Evolutionary conservation across 2,113 vertebrate species (phyloP).

Genomic region (Onychostoma macrolepis): DNA sequence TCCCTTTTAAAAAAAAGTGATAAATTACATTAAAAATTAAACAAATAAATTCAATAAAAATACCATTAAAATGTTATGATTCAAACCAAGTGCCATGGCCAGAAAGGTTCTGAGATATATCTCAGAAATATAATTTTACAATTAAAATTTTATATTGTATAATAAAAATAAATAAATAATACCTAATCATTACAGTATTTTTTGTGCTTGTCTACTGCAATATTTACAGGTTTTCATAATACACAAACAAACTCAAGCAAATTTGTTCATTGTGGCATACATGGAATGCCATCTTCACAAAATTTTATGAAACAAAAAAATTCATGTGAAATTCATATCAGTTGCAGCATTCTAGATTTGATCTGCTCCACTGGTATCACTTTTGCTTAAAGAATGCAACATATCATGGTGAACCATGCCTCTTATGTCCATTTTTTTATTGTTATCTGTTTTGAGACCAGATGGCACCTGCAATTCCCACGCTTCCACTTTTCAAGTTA

Average conservation of each 20-base stretch:
- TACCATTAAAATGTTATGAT: neutral
- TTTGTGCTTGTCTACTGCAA: neutral
- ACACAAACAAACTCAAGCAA: neutral
- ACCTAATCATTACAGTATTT: too few relatives aligned
- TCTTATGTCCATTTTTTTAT: constrained; percentile 16
- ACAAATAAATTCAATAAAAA: too few relatives aligned
- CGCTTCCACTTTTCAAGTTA: constrained; percentile 8
- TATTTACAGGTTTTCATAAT: neutral
- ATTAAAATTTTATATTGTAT: neutral
- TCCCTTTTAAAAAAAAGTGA: neutral
- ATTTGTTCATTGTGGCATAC: neutral
- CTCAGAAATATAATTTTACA: neutral
- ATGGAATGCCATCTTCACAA: neutral
- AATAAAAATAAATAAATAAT: neutral
- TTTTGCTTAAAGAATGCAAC: neutral
- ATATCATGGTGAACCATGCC: neutral
- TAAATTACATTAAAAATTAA: neutral
- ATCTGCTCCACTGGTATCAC: neutral
- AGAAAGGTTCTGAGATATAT: neutral
- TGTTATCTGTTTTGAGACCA: constrained; percentile 12
- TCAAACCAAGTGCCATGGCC: neutral
- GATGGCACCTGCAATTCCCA: constrained; percentile 20
- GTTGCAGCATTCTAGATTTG: neutral
- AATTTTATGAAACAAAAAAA: neutral
- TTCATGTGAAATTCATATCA: neutral